Evolutionary conservation across 1,140 invertebrate species (phyloP), one percentile per base, ranked within the genome.

Genomic region (Danaus melanippus): DNA sequence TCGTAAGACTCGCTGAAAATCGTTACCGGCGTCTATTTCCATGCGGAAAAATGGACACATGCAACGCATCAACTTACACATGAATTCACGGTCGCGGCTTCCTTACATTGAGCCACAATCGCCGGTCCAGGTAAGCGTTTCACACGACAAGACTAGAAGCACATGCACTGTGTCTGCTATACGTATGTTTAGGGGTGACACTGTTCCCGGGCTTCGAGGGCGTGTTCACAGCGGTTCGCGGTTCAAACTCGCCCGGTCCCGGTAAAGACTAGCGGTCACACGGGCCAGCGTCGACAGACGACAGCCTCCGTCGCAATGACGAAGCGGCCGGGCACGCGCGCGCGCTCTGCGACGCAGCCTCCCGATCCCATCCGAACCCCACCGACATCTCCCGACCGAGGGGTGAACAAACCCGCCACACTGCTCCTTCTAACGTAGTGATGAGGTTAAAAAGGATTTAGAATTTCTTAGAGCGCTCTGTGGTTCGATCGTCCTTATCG

Each of bases 261-360:
- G 68, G 63, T 67, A 69, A 67, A 69, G 64, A 63, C 71, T 67
- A 75, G 69, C 76, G 74, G 73, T 79, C 69, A 71, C 72, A 72
- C 77, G 74, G 79, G 62, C 79, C 74, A 76, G 73, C 76, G 77
- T 80, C 67, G 79, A 85, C 74, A 82, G 73, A 78, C 78, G 75
- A 83, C 77, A 83, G 80, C 79, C 78, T 83, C 77, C 82, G 82
- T 78, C 82, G 82, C 82, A 84, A 84, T 84, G 82, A 75, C 82
- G 82, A 82, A 84, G 71, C 77, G 80, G 76, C 80, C 79, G 82
- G 80, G 80, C 64, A 79, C 80, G 82, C 82, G 82, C 79, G 79
- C 79, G 80, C 83, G 79, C 80, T 50, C 74, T 84, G 67, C 72
- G 76, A 61, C 77, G 68, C 79, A 75, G 74, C 76, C 71, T 73